Conservation (phyloP, 2,113 vertebrate species). For the Semicossyphus pulcher region DNA sequence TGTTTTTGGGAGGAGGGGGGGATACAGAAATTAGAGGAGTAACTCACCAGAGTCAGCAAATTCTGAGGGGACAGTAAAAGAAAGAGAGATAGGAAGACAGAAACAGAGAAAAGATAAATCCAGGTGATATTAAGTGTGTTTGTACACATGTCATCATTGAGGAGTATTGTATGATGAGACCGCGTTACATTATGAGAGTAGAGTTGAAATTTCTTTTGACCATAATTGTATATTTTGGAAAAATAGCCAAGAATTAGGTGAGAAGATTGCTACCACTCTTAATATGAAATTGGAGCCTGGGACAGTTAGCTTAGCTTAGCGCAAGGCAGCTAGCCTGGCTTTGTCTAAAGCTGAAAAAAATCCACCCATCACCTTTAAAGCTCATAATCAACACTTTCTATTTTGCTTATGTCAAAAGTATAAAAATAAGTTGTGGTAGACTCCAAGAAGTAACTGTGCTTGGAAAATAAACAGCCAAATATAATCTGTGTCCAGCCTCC, state of each 20-base stretch:
- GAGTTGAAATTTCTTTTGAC: no score
- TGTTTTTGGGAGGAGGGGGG: constrained; percentile 4
- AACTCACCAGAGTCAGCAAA: constrained; percentile 89
- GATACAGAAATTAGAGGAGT: constrained; percentile 75
- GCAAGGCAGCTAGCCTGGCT: not conserved
- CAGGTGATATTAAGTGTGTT: constrained; percentile 57
- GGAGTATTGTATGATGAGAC: constrained; percentile 16
- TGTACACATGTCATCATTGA: constrained; percentile 50
- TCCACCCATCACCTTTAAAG: not conserved
- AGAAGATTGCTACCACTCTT: not conserved
- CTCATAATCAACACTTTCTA: no score
- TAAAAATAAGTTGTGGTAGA: no score
- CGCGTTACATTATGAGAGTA: not conserved
- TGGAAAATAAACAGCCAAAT: no score
- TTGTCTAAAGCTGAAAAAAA: not conserved
- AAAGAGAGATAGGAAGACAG: constrained; percentile 74
- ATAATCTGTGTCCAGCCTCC: no score
- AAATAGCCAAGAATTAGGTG: constrained; percentile 1
- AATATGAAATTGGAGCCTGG: no score
- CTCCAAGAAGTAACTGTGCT: no score
- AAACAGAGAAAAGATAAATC: constrained; percentile 78
- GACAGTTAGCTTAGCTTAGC: not conserved
- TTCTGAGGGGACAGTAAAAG: constrained; percentile 83
- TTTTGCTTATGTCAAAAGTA: no score
- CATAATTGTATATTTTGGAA: no score